Evolutionary conservation across 2,888 invertebrate species (phyloP).

Genomic region (Coenonympha arcania): DNA sequence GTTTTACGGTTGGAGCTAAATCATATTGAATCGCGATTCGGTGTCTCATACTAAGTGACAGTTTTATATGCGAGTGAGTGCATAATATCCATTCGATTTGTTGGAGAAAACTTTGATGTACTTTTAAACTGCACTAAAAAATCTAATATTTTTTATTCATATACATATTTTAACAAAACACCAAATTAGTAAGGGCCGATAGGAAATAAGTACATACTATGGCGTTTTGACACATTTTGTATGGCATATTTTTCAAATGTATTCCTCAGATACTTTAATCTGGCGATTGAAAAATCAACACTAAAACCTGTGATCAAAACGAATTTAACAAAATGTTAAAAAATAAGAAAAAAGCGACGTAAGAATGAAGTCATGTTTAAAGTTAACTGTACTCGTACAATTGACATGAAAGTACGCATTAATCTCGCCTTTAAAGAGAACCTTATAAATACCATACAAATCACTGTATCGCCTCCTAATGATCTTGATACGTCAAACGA

Average conservation of each 20-base stretch:
- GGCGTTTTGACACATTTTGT: no score
- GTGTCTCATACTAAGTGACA: conserved; percentile 17
- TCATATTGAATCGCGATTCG: conserved; percentile 22
- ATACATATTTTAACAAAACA: no score
- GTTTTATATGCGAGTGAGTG: conserved; percentile 1
- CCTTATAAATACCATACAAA: conserved; percentile 49
- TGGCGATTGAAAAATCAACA: no score
- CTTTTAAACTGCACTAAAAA: no score
- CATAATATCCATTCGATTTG: background rate
- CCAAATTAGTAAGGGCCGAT: no score
- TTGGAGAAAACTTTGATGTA: background rate
- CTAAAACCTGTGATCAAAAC: no score
- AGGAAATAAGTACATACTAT: background rate
- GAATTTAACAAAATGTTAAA: no score
- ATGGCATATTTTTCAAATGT: no score
- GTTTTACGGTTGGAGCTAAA: conserved; percentile 32
- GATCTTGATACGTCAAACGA: conserved; percentile 62
- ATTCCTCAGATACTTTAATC: no score
- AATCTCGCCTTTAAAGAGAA: conserved; percentile 25
- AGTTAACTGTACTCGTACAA: conserved; percentile 13
- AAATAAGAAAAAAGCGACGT: background rate
- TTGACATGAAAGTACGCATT: conserved; percentile 16
- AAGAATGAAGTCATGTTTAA: background rate
- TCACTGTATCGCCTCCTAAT: conserved; percentile 68
- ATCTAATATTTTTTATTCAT: no score